phyloP scores from a whole-genome alignment of 35 echinoderm and acorn worm species.

The Stichopus chloronotus region DNA sequence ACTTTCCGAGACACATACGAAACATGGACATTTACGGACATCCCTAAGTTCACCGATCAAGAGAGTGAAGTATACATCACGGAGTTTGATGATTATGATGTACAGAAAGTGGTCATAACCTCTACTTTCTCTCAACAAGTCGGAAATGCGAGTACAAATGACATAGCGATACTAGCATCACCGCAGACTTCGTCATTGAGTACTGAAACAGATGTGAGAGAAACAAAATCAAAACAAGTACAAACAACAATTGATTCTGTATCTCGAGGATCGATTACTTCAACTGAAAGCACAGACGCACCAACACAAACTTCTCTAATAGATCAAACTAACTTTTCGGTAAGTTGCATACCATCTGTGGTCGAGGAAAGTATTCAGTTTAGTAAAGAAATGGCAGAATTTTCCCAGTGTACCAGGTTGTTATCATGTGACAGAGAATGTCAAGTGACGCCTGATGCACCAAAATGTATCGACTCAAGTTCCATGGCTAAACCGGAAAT shows the following conservation, averaged over 20 bases:
- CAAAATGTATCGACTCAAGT: neutral
- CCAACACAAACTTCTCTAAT: slow-evolving; percentile 20
- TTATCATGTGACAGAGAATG: slow-evolving; percentile 19
- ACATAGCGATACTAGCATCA: neutral
- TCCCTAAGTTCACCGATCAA: slow-evolving; percentile 5
- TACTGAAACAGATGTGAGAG: slow-evolving; percentile 11
- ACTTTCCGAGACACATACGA: slow-evolving; percentile 23
- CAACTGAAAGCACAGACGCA: neutral
- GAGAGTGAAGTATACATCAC: slow-evolving; percentile 33
- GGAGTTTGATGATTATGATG: slow-evolving; percentile 18
- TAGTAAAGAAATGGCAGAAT: neutral
- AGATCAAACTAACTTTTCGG: neutral
- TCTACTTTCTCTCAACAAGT: slow-evolving; percentile 12
- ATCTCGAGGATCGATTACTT: neutral
- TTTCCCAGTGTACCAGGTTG: slow-evolving; percentile 2
- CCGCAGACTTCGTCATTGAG: neutral
- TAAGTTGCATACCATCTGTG: slow-evolving; percentile 5
- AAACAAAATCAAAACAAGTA: neutral
- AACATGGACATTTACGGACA: slow-evolving; percentile 33
- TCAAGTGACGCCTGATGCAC: neutral
- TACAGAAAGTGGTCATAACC: slow-evolving; percentile 2
- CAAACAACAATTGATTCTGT: neutral
- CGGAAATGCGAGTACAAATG: slow-evolving; percentile 18
- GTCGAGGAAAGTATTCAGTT: slow-evolving; percentile 12
- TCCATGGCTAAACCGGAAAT: slow-evolving; percentile 23